Conservation (phyloP, 2,888 invertebrate genomes). For the Tanytarsus gracilentus region DNA sequence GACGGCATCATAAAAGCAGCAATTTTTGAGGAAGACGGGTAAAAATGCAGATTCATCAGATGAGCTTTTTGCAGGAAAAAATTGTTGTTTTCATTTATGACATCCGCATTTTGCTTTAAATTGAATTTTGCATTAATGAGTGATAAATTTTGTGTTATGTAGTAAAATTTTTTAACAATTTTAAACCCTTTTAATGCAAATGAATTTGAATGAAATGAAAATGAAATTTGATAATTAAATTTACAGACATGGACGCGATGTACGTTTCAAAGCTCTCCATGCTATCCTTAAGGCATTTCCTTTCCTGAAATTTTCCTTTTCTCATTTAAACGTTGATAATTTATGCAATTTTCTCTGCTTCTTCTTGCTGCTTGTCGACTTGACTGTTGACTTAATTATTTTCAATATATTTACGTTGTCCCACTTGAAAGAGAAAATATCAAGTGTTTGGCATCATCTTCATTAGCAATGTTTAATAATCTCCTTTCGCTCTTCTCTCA, state of each 20-base stretch:
- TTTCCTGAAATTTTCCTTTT: neutral
- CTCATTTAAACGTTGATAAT: neutral
- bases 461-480: slow-evolving; percentile 3
- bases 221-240: slow-evolving; percentile 28
- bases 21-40: too few species aligned
- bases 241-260: slow-evolving; percentile 21
- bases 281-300: neutral
- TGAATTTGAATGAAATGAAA: slow-evolving; percentile 1
- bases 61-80: too few species aligned
- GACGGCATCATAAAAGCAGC: too few species aligned
- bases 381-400: slow-evolving; percentile 22
- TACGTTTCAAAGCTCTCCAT: too few species aligned
- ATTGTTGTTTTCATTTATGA: too few species aligned
- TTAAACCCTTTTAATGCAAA: neutral
- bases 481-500: neutral
- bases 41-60: slow-evolving; percentile 17
- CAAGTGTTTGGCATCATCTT: neutral
- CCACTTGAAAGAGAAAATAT: neutral
- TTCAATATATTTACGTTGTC: slow-evolving; percentile 18
- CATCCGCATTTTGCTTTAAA: too few species aligned
- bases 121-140: too few species aligned
- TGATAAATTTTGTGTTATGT: too few species aligned
- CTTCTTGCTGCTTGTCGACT: neutral
- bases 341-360: slow-evolving; percentile 3
- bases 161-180: too few species aligned